Evolutionary conservation across 2,113 vertebrate genomes (phyloP).

Genomic region (Anseranas semipalmata): DNA sequence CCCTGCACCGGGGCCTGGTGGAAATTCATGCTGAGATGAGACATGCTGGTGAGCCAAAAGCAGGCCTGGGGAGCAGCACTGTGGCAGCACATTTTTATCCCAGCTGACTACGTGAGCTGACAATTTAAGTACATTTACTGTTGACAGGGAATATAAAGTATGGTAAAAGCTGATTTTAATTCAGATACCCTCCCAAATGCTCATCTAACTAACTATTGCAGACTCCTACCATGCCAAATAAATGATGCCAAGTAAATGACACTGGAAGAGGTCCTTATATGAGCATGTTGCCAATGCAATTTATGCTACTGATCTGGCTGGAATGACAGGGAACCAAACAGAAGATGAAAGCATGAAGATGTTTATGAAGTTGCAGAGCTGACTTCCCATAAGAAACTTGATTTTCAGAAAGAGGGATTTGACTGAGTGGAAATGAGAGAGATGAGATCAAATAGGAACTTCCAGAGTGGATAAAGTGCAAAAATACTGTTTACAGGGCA

Average conservation of each 20-base stretch:
- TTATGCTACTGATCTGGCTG: slow-evolving; percentile 7
- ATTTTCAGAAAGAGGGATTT: background rate
- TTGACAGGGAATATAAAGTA: slow-evolving; percentile 20
- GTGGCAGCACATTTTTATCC: background rate
- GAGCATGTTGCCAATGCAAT: background rate
- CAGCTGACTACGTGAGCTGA: background rate
- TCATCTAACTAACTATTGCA: slow-evolving; percentile 26
- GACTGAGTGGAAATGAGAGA: background rate
- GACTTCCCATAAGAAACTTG: background rate
- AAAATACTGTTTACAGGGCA: background rate
- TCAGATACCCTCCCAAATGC: background rate
- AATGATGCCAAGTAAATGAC: slow-evolving; percentile 45
- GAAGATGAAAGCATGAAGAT: background rate
- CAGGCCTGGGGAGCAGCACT: background rate
- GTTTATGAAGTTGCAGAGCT: background rate
- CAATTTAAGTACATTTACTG: slow-evolving; percentile 13
- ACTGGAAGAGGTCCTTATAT: background rate
- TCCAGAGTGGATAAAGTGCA: accelerated
- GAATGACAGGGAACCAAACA: background rate
- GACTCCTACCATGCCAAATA: background rate
- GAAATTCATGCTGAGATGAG: background rate
- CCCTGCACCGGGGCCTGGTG: background rate
- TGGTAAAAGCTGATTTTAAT: background rate
- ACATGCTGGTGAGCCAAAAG: background rate
- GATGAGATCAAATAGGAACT: background rate